These are phyloP conservation scores for Pachypeltis micranthus DNA, from an alignment of 1,140 invertebrate genomes.

Conservation along the genomic window DNA sequence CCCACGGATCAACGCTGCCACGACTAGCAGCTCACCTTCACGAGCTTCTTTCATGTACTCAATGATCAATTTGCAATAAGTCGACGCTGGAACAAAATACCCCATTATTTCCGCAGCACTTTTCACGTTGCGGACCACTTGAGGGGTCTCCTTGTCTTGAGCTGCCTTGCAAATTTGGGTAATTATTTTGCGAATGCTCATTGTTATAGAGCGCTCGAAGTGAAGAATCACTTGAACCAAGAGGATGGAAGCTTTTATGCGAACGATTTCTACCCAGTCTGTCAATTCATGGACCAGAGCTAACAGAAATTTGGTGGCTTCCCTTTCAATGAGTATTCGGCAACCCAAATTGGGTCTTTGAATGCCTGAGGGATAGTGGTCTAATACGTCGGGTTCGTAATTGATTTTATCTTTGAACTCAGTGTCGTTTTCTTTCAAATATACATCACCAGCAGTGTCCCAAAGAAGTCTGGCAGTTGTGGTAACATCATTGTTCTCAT, in stretches of 20 bases:
- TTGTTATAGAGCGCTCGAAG: slow-evolving; percentile 54
- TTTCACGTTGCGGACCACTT: slow-evolving; percentile 46
- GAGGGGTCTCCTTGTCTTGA: slow-evolving; percentile 44
- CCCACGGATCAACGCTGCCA: slow-evolving; percentile 38
- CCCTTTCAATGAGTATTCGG: slow-evolving; percentile 52
- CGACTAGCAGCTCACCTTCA: slow-evolving; percentile 39
- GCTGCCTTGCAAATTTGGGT: slow-evolving; percentile 40
- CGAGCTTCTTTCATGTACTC: slow-evolving; percentile 43
- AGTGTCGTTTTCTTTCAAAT: slow-evolving; percentile 60
- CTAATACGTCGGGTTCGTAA: slow-evolving; percentile 42
- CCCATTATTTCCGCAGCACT: slow-evolving; percentile 52
- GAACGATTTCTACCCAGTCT: slow-evolving; percentile 58
- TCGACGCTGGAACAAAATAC: slow-evolving; percentile 52
- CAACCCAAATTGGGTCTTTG: slow-evolving; percentile 62
- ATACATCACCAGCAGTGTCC: slow-evolving; percentile 53
- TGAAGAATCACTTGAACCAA: slow-evolving; percentile 55
- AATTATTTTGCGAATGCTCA: slow-evolving; percentile 48
- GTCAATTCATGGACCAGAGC: slow-evolving; percentile 51
- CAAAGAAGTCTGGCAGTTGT: slow-evolving; percentile 45
- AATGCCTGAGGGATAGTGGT: slow-evolving; percentile 51
- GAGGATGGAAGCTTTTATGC: slow-evolving; percentile 58
- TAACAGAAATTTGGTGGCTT: slow-evolving; percentile 51
- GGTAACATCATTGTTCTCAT: slow-evolving; percentile 52
- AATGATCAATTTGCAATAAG: slow-evolving; percentile 44
- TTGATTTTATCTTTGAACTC: slow-evolving; percentile 63